phyloP scores from a whole-genome alignment of 1,140 invertebrate species.

The Drosophila cardini region DNA sequence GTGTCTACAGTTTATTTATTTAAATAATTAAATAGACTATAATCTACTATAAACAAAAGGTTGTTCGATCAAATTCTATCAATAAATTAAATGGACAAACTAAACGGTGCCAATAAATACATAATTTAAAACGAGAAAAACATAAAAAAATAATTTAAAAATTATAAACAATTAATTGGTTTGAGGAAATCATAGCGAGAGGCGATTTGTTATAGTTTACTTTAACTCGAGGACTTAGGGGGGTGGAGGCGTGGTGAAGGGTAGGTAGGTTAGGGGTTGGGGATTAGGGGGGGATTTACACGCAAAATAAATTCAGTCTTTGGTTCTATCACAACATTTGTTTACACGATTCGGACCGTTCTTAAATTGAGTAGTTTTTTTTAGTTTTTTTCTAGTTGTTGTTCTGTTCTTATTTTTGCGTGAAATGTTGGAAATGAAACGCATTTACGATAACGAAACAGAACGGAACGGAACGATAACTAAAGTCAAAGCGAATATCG shows the following conservation, averaged over 20 bases:
- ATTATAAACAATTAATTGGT: slow-evolving; percentile 41
- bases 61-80: slow-evolving; percentile 40
- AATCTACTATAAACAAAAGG: slow-evolving; percentile 55
- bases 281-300: slow-evolving; percentile 50
- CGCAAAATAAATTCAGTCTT: slow-evolving; percentile 85
- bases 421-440: slow-evolving; percentile 67
- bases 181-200: slow-evolving; percentile 60
- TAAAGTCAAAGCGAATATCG: slow-evolving; percentile 71
- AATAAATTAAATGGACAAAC: slow-evolving; percentile 55
- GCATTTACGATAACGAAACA: slow-evolving; percentile 45
- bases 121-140: slow-evolving; percentile 48
- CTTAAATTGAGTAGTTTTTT: slow-evolving; percentile 15
- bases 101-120: slow-evolving; percentile 69
- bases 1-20: slow-evolving; percentile 30
- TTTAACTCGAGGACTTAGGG: slow-evolving; percentile 1
- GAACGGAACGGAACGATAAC: slow-evolving; percentile 69
- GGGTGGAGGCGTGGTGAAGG: neutral
- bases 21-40: slow-evolving; percentile 47
- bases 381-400: slow-evolving; percentile 38
- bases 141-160: slow-evolving; percentile 20
- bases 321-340: slow-evolving; percentile 85
- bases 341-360: slow-evolving; percentile 83
- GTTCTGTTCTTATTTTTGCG: slow-evolving; percentile 38
- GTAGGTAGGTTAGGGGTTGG: neutral
- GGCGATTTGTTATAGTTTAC: slow-evolving; percentile 36